Percentiles rank a stretch among this genome's conserved stretches.
Conservation (phyloP, 2,797 vertebrate genomes). For the Capromys pilorides region DNA sequence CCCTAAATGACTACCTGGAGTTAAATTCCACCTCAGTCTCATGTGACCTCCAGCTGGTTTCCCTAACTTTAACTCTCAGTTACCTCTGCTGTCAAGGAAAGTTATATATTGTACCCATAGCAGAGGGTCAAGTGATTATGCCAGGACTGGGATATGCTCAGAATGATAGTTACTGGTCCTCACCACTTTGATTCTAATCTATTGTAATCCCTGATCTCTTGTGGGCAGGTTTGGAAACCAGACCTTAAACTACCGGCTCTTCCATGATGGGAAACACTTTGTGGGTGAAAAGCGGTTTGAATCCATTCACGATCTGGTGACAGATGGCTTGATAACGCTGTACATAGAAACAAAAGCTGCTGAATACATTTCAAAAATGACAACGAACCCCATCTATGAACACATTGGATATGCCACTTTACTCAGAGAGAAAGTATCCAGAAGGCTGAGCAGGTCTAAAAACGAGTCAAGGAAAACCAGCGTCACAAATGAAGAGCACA, state of each 20-base stretch:
- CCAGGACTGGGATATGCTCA: neutral
- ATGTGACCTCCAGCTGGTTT: neutral
- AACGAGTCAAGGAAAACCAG: conserved; percentile 91
- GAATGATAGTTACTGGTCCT: neutral
- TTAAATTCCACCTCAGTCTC: neutral
- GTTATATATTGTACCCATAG: neutral
- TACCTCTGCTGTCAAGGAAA: neutral
- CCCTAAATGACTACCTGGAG: neutral
- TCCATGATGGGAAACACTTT: conserved; percentile 99
- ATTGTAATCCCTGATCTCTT: neutral
- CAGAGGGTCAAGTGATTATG: neutral
- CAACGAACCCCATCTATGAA: conserved; percentile 98
- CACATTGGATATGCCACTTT: conserved; percentile 96
- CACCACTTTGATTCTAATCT: neutral
- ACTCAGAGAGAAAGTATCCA: conserved; percentile 94
- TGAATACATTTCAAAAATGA: conserved; percentile 99
- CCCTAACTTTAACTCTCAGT: neutral
- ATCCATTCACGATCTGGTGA: conserved; percentile 98
- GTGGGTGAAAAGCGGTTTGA: conserved; percentile 99
- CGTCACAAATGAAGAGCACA: conserved; percentile 90
- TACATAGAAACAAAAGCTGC: conserved; percentile 99
- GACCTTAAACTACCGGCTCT: conserved; percentile 97
- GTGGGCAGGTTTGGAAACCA: conserved; percentile 93
- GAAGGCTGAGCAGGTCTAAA: conserved; percentile 91
- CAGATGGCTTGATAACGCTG: conserved; percentile 97